Conservation (phyloP, 2,797 vertebrate genomes). For the Mus minutoides region DNA sequence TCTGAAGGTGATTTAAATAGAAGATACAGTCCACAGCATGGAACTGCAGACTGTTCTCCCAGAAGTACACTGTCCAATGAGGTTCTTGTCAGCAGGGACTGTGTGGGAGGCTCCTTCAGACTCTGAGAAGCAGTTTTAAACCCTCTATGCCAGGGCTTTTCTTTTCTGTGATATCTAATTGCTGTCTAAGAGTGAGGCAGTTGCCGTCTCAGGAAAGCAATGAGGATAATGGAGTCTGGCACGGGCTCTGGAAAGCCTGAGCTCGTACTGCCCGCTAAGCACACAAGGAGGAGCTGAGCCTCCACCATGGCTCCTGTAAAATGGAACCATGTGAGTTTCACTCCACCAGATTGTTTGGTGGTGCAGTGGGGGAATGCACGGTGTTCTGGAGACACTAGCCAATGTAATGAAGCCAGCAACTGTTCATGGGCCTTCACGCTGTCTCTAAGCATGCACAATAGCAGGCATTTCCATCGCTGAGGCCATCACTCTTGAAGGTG, state of each 20-base stretch:
- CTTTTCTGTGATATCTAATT: background rate
- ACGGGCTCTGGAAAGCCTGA: background rate
- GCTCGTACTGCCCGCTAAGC: background rate
- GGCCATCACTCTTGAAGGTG: background rate
- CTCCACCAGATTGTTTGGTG: background rate
- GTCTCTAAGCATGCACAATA: background rate
- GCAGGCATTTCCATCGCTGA: background rate
- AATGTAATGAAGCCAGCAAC: background rate
- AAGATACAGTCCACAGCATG: background rate
- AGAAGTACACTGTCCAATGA: constrained; percentile 15
- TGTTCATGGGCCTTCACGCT: background rate
- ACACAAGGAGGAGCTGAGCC: background rate
- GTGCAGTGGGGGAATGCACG: background rate
- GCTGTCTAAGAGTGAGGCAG: background rate
- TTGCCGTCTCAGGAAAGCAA: background rate
- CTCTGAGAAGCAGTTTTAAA: background rate
- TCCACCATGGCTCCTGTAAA: background rate
- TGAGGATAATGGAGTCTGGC: background rate
- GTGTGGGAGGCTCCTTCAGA: background rate
- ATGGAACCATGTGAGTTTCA: background rate
- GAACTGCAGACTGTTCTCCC: background rate
- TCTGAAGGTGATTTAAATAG: background rate
- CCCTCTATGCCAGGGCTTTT: background rate
- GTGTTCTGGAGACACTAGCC: background rate
- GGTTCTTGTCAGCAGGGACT: background rate